Evolutionary conservation across 2,888 invertebrate genomes (phyloP), one percentile per base, ranked within the genome.

Genomic region (Neuroscelio doddi): DNA sequence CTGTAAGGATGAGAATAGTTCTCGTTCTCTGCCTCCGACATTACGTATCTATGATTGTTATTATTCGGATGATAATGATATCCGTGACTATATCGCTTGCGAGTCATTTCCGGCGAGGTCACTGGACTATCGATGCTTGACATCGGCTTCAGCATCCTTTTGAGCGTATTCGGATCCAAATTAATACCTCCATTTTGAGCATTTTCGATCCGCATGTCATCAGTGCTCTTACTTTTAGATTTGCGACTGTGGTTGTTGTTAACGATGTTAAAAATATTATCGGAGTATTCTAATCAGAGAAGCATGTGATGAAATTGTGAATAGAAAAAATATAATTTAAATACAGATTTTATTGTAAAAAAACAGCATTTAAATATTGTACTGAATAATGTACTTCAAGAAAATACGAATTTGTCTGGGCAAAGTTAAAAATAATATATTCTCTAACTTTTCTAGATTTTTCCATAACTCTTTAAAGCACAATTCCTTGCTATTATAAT

Each of bases 91-190:
- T 93, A 93, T 47, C 93, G 88, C 41, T 93, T 90, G 44, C 94
- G 89, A 14, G 93, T 92, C 92, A 94, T 94, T 87, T 95, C 95
- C 10, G 95, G 95, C 55, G 95, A 95, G 44, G 95, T 95, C 47
- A 93, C 94, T 1, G 95, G 95, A 80, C 93, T 94, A 82, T 94
- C 95, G 57, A 92, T 91, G 72, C 93, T 94, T 16, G 96, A 93
- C 91, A 97, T 94, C 45, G 96, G 96, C 80, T 96, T 96, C 74
- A 97, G 88, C 94, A 97, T 96, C 69, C 95, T 90, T 85, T 97
- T 96, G 74, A 97, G 87, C 5, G 96, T 96, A 80, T 91, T 92
- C 79, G 93, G 92, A 85, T 95, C 95, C 85, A 92, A 85, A 74
- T 85, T 87, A 75, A 87, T 86, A 26, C 86, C 86, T 63, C 80